A percentile compares a stretch with the other conserved stretches of the same genome.
Conservation (phyloP, 2,888 invertebrate species). For the Alloplasta piceator region DNA sequence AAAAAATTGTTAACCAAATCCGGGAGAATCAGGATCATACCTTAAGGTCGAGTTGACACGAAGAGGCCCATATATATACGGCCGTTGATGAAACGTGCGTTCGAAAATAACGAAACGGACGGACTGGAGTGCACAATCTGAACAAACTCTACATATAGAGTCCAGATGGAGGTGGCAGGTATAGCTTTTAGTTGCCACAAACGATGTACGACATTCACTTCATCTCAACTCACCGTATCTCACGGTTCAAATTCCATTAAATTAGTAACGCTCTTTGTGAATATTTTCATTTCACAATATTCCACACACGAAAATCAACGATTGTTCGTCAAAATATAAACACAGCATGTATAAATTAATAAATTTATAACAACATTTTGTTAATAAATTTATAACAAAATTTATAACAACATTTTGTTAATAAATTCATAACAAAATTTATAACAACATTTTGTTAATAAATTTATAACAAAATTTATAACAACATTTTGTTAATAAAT, state of each 20-base stretch:
- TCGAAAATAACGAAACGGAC: constrained; percentile 31
- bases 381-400: too few species aligned
- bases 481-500: not conserved
- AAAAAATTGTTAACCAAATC: too few species aligned
- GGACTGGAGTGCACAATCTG: constrained; percentile 47
- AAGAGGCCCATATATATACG: not conserved
- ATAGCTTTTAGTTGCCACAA: constrained; percentile 74
- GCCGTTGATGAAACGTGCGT: constrained; percentile 37
- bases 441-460: too few species aligned
- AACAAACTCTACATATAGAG: constrained; percentile 28
- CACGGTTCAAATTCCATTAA: constrained; percentile 68
- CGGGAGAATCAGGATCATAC: too few species aligned
- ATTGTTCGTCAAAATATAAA: too few species aligned
- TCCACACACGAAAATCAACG: too few species aligned
- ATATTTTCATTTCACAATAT: too few species aligned
- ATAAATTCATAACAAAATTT: too few species aligned
- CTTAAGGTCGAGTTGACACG: not conserved
- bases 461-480: too few species aligned
- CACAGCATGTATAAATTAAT: too few species aligned
- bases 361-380: too few species aligned
- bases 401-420: too few species aligned
- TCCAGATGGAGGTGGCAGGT: constrained; percentile 79
- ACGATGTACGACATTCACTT: constrained; percentile 74
- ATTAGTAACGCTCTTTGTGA: not conserved
- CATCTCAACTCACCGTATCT: constrained; percentile 74